phyloP scores from a whole-genome alignment of 2,888 invertebrate genomes.

The Ophonus ardosiacus region DNA sequence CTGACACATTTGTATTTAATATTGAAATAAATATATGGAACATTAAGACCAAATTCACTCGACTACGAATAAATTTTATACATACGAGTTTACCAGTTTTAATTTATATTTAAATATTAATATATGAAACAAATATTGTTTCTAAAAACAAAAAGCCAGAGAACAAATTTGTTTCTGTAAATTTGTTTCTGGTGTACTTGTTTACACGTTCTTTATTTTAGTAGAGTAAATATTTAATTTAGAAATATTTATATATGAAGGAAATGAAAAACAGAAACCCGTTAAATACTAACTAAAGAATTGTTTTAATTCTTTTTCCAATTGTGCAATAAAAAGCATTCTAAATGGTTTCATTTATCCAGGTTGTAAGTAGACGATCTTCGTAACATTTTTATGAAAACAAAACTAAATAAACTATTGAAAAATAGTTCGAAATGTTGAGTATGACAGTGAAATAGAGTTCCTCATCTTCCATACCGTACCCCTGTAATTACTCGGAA shows the following conservation, averaged over 20 bases:
- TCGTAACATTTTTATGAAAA: conserved; percentile 46
- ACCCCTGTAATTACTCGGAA: conserved; percentile 56
- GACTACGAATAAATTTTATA: too few relatives aligned
- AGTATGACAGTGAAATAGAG: conserved; percentile 54
- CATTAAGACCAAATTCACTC: too few relatives aligned
- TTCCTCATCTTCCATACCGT: conserved; percentile 50
- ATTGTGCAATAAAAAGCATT: conserved; percentile 18
- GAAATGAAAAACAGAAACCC: too few relatives aligned
- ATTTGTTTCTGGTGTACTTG: background rate
- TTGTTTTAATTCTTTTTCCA: background rate
- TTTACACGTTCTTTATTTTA: too few relatives aligned
- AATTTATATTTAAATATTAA: background rate
- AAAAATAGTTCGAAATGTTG: conserved; percentile 48
- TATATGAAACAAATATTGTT: background rate
- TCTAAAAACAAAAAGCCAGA: conserved; percentile 1
- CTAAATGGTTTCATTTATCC: conserved; percentile 23
- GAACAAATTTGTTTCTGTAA: background rate
- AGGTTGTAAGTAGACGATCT: conserved; percentile 13
- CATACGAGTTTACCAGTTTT: too few relatives aligned
- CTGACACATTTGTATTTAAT: too few relatives aligned
- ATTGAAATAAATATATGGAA: too few relatives aligned
- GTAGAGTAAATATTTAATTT: background rate
- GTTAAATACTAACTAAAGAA: background rate
- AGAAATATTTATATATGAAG: background rate
- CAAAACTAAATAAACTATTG: conserved; percentile 42